Evolutionary conservation across 1,140 invertebrate genomes (phyloP).

Genomic region (Anoplophora glabripennis): DNA sequence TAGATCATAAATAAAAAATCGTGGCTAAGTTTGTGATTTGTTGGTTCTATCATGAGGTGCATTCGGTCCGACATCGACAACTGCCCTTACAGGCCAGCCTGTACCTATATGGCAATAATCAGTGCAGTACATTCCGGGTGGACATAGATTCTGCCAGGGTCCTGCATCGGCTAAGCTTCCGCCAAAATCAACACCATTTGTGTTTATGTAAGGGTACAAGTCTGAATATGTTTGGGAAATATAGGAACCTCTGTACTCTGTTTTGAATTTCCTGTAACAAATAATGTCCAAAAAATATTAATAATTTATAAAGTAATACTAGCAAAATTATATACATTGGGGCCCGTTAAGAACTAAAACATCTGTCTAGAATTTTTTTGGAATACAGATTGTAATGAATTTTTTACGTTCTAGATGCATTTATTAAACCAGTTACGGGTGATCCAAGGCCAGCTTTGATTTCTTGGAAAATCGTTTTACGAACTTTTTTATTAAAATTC

Average conservation of each 20-base stretch:
- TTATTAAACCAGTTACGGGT: neutral
- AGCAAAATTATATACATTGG: neutral
- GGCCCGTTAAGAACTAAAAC: too few species aligned
- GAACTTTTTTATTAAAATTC: neutral
- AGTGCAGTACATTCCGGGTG: conserved; percentile 47
- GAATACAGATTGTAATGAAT: neutral
- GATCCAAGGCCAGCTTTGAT: neutral
- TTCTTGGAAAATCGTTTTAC: neutral
- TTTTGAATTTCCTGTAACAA: conserved; percentile 37
- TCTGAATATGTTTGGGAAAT: conserved; percentile 33
- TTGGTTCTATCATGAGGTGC: neutral
- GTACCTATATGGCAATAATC: conserved; percentile 47
- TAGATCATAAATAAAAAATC: too few species aligned
- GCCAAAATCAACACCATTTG: conserved; percentile 27
- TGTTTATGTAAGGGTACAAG: conserved; percentile 32
- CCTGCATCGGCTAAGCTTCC: conserved; percentile 32
- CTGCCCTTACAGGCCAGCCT: conserved; percentile 38
- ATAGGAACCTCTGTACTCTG: conserved; percentile 38
- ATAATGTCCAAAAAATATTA: neutral
- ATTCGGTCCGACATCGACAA: conserved; percentile 28
- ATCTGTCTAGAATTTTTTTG: neutral
- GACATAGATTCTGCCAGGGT: conserved; percentile 40
- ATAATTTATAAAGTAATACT: neutral
- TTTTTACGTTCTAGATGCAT: neutral
- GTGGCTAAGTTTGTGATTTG: neutral